Evolutionary conservation across 2,113 vertebrate genomes (phyloP), one percentile per base, ranked within the genome.

Genomic region (Suncus etruscus): DNA sequence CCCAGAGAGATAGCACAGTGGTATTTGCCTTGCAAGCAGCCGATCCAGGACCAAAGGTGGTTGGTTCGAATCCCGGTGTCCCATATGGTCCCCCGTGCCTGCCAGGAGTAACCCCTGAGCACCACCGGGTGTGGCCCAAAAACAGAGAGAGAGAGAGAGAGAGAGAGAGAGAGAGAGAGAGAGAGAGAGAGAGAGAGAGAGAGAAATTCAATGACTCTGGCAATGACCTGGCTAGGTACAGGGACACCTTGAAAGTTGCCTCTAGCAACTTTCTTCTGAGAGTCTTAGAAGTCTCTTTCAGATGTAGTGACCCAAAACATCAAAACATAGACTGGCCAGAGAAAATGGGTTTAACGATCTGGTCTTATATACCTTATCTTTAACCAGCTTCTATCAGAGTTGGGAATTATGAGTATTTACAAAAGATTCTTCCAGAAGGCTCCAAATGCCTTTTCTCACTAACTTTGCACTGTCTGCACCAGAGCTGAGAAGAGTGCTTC

Each of bases 201-300:
- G 48, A 32, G 25, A 75, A 18, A 58, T 51, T 87, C 20, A n/a
- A 3, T 2, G 9, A 61, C 78, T 63, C 70, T 68, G 31, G 51
- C 11, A 16, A 3, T 11, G 48, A 11, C 47, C 9, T 58, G 25
- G 25, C n/a, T 72, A 66, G n/a, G 3, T 18, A n/a, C 31, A 65
- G 45, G 58, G 45, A n/a, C 65, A 68, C 2, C 16, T 20, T 29
- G 31, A 45, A 24, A 87, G 48, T 32, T 4, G 16, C 47, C 75
- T 9, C 22, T 39, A 20, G 86, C 45, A 80, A 51, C 61, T 92
- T 84, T 54, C 83, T 31, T 54, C 73, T 48, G 73, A 61, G 11
- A 78, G n/a, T 45, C 2, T 81, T 68, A 84, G 78, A n/a, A 72
- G 63, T 14, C 4, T 82, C 65, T 84, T 90, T 85, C 70, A 32